phyloP scores from a whole-genome alignment of 2,888 invertebrate species.

The Lordiphosa andalusiaca region DNA sequence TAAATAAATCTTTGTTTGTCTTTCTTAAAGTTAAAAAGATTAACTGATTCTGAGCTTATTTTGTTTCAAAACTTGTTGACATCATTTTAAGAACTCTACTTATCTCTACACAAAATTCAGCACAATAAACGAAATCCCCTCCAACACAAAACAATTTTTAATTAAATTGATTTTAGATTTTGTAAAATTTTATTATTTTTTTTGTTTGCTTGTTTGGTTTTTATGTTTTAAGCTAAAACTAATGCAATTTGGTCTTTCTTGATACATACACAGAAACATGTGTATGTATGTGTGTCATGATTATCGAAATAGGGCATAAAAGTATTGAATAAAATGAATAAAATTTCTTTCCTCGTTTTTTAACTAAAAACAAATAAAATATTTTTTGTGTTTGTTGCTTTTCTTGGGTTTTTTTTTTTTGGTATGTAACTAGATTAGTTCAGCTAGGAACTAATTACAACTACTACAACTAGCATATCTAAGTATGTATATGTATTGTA shows the following conservation, averaged over 20 bases:
- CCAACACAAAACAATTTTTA: no score
- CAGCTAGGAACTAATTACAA: constrained; percentile 63
- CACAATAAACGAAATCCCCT: no score
- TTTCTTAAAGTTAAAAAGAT: no score
- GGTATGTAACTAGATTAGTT: constrained; percentile 47
- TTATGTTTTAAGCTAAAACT: constrained; percentile 3
- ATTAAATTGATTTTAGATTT: not conserved
- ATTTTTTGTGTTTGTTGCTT: constrained; percentile 19
- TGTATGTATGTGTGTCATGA: constrained; percentile 48
- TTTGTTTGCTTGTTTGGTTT: not conserved
- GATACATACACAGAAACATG: not conserved
- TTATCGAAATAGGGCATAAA: constrained; percentile 40
- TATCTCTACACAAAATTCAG: no score
- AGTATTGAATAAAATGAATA: constrained; percentile 49
- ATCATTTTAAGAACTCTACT: no score
- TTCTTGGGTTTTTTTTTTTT: constrained; percentile 11
- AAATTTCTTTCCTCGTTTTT: constrained; percentile 4
- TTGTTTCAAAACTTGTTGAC: no score
- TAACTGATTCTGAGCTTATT: no score
- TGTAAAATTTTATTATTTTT: not conserved
- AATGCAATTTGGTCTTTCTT: constrained; percentile 15
- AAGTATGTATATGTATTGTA: constrained; percentile 4
- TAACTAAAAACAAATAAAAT: constrained; percentile 27
- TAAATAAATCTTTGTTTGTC: no score
- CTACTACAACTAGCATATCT: constrained; percentile 26